These are phyloP conservation scores for Amazona ochrocephala DNA, from an alignment of 2,797 vertebrate genomes.

Conservation along the genomic window DNA sequence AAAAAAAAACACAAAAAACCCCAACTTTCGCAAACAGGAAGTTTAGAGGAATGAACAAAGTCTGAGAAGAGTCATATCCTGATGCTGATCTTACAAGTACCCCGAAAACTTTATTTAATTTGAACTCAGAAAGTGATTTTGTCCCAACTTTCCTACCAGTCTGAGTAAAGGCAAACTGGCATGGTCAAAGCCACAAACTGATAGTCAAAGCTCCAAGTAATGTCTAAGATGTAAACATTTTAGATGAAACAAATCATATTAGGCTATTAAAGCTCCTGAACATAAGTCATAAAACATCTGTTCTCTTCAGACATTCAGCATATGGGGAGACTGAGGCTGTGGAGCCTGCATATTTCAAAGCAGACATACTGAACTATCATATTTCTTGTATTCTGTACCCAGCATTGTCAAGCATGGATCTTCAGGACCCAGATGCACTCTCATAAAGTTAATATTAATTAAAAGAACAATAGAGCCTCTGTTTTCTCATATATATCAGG, in stretches of 20 bases:
- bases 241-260: background rate
- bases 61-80: constrained; percentile 26
- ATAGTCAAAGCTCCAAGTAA: background rate
- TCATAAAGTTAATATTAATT: background rate
- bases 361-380: background rate
- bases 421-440: background rate
- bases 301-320: background rate
- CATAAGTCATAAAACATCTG: background rate
- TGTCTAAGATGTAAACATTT: background rate
- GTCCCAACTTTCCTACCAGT: background rate
- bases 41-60: background rate
- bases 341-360: background rate
- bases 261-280: background rate
- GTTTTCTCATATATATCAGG: background rate
- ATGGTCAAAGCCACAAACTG: background rate
- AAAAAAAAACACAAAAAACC: background rate
- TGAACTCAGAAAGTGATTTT: background rate
- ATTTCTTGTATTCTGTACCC: background rate
- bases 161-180: background rate
- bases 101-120: background rate
- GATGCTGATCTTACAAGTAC: background rate
- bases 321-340: background rate
- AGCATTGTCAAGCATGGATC: background rate
- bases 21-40: background rate
- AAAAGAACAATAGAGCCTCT: background rate